Conservation (phyloP, 1,140 invertebrate species). For the Micrasema longulum region DNA sequence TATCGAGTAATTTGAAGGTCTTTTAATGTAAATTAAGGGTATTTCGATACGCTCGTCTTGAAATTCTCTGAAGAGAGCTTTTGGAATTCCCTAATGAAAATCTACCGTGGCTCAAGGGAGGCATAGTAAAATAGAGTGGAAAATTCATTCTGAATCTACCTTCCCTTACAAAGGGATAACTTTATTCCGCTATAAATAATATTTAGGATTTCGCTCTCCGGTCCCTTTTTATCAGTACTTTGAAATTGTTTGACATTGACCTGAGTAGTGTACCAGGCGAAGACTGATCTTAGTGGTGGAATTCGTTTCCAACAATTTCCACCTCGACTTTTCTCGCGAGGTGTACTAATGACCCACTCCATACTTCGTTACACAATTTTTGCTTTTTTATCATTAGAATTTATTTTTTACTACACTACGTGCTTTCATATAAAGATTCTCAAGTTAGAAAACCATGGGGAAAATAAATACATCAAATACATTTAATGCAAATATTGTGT, state of each 20-base stretch:
- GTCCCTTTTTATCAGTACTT: not conserved
- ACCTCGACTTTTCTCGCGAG: constrained; percentile 10
- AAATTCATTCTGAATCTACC: not conserved
- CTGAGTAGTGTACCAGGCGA: not conserved
- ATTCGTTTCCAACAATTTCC: not conserved
- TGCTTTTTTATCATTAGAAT: no score
- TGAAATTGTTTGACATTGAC: not conserved
- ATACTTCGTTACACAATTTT: constrained; percentile 12
- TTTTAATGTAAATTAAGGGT: constrained; percentile 37
- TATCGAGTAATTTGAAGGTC: constrained; percentile 32
- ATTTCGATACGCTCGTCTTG: constrained; percentile 25
- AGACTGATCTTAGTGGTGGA: not conserved
- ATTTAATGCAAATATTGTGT: no score
- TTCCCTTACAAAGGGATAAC: not conserved
- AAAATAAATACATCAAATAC: no score
- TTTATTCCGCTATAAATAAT: not conserved
- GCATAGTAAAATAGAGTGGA: not conserved
- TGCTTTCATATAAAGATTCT: no score
- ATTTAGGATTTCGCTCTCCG: not conserved
- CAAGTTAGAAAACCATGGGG: no score
- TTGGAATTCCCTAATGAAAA: constrained; percentile 47
- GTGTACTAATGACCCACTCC: constrained; percentile 22
- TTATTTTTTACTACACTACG: no score
- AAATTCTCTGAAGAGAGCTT: constrained; percentile 25
- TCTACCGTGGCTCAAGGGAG: constrained; percentile 8